phyloP scores from a whole-genome alignment of 2,113 vertebrate species.

The Hepsetus odoe region DNA sequence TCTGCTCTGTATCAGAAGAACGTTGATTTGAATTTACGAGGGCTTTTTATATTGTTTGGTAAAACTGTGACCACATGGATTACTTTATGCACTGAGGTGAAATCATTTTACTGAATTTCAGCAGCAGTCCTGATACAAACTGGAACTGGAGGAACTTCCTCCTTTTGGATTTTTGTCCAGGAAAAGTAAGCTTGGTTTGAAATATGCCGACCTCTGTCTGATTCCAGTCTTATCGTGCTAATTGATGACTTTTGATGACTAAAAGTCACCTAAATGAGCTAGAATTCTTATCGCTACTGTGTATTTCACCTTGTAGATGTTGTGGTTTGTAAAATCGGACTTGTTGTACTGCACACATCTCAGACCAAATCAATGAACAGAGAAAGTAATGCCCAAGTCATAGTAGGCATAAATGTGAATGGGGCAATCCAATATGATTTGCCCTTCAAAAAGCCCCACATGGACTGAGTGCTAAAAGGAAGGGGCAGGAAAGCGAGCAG shows the following conservation, averaged over 20 bases:
- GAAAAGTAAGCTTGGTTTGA: not conserved
- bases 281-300: not conserved
- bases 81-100: too few relatives aligned
- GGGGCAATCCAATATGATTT: constrained; percentile 55
- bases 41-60: too few relatives aligned
- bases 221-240: not conserved
- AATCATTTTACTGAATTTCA: too few relatives aligned
- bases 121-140: too few relatives aligned
- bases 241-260: not conserved
- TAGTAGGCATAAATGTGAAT: constrained; percentile 57
- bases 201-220: not conserved
- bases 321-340: too few relatives aligned
- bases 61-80: too few relatives aligned
- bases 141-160: too few relatives aligned
- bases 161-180: too few relatives aligned
- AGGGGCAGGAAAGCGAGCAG: constrained; percentile 41
- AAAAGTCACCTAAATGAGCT: not conserved
- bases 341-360: not conserved
- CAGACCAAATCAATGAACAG: constrained; percentile 18
- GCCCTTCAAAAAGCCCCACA: constrained; percentile 55
- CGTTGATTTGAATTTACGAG: too few relatives aligned
- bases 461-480: constrained; percentile 47
- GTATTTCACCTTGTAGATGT: too few relatives aligned
- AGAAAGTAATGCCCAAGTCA: constrained; percentile 9
- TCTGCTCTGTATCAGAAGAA: too few relatives aligned